Base-by-base conservation (phyloP, 2,888 invertebrate species). In the Pterobdella sp. region DNA sequence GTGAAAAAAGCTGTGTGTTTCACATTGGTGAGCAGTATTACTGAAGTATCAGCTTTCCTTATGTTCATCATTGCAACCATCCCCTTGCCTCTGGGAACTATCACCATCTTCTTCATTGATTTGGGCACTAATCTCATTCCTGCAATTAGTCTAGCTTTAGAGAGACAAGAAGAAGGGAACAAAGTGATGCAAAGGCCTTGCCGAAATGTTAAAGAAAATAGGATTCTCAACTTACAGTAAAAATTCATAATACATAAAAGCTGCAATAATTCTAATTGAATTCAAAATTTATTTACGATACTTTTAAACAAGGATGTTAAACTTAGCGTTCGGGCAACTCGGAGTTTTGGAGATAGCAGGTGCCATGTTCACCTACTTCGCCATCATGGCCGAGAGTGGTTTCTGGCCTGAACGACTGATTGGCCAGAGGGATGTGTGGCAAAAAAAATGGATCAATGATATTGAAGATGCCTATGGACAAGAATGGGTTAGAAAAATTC, bases 351-450 rank as follows among this genome's bases (percentile, higher is more conserved):
- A 98, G 88, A 97, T 75, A 7, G 72, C 94, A 22, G 97, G 96
- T 78, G 98, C 97, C 42, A 98, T 98, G 91, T 98, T 96, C 87
- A 93, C 94, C 73, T 98, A 98, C 88, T 96, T 98, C 86, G 96
- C 97, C 80, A 98, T 98, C 84, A 94, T 98, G 95, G 97, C 94
- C 87, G 97, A 97, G 85, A 97, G 97, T 85, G 98, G 98, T 79
- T 98, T 98, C 88, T 88, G 93, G 84, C 95, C 96, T 1, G 83
- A 87, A 82, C 87, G 88, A 81, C 88, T 98, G 79, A 91, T 96
- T 84, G 97, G 97, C 78, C 91, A 98, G 82, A 90, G 98, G 84
- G 93, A 93, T 86, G 89, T 91, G 81, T 98, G 98, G 98, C 97
- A 97, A 84, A 94, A 96, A 49, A 93, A 93, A 86, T 95, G 95